A percentile compares a stretch with the other conserved stretches of the same genome.
These are phyloP conservation scores for Elegia similella DNA, from an alignment of 2,888 invertebrate genomes.

Conservation along the genomic window DNA sequence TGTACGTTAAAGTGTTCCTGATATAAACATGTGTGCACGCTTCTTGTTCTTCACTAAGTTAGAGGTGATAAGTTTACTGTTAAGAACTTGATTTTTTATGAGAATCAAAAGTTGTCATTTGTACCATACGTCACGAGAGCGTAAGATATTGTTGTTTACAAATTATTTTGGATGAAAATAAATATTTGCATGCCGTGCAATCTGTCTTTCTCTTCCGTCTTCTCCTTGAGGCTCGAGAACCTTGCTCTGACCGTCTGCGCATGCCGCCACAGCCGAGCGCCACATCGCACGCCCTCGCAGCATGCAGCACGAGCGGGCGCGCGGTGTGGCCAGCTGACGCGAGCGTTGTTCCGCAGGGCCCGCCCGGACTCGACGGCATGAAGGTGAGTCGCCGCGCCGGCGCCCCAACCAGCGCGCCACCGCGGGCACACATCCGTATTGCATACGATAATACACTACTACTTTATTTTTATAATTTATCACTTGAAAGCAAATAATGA, in stretches of 20 bases:
- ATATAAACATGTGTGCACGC: background rate
- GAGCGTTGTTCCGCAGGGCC: conserved; percentile 88
- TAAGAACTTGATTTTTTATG: conserved; percentile 77
- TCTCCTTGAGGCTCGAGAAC: background rate
- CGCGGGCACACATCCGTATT: background rate
- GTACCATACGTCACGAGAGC: conserved; percentile 70
- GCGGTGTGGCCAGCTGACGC: conserved; percentile 32
- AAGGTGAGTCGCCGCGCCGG: conserved; percentile 85
- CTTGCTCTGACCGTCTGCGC: background rate
- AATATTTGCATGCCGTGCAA: conserved; percentile 76
- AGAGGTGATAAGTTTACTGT: conserved; percentile 38
- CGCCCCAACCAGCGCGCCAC: conserved; percentile 12
- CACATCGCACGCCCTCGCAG: conserved; percentile 6
- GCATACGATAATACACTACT: too few species aligned
- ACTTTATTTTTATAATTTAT: too few species aligned
- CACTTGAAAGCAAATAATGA: too few species aligned
- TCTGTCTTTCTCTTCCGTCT: conserved; percentile 41
- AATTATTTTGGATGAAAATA: conserved; percentile 77
- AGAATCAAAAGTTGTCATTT: conserved; percentile 72
- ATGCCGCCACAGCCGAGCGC: conserved; percentile 14
- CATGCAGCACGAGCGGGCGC: background rate
- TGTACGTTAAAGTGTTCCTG: background rate
- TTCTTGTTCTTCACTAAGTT: conserved; percentile 1
- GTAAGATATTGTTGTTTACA: conserved; percentile 75
- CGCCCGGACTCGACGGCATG: conserved; percentile 96